Base-by-base conservation (phyloP, 2,888 invertebrate species). In the Platycheirus albimanus region DNA sequence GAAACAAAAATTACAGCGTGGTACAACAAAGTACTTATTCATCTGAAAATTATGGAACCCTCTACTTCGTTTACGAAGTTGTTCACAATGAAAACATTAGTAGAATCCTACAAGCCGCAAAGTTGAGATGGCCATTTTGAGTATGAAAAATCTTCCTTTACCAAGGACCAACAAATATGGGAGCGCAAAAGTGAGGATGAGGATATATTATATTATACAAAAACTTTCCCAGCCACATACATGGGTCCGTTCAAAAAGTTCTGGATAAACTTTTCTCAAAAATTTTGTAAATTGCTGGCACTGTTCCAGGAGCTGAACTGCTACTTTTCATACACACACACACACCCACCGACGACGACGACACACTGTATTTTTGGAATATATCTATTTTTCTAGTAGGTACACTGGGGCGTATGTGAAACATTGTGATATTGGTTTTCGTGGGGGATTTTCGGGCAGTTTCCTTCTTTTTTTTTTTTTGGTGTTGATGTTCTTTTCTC, bases 21-120 rank as follows among this genome's bases (percentile, higher is more conserved):
- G 24, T n/a, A 45, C 61, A n/a, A 54, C n/a, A 33, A 64, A 38
- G 49, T 28, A 43, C 43, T 45, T 36, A 76, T 47, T 80, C 70
- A 74, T 49, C 49, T 7, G 20, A 38, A 75, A 70, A 75, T 52
- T 75, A 70, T 71, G 41, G 10, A 72, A 30, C 20, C 20, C 41
- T 8, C 38, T 19, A 6, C 24, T 33, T 33, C 30, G 30, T 33
- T 33, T 7, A 7, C 30, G 6, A 51, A 69, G 64, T 51, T 70
- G 28, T 47, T 67, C 54, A 38, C 54, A 77, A 52, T 58, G 80
- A 54, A 81, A 66, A 76, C 66, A 81, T 76, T 66, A 72, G 71
- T 49, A 33, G 70, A 61, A 54, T 45, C 52, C 56, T 58, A 58
- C 66, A 28, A 70, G 47, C 63, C 54, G 24, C 56, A 64, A 7